Conservation (phyloP, 2,888 invertebrate genomes). For the Orchesellides sinensis region DNA sequence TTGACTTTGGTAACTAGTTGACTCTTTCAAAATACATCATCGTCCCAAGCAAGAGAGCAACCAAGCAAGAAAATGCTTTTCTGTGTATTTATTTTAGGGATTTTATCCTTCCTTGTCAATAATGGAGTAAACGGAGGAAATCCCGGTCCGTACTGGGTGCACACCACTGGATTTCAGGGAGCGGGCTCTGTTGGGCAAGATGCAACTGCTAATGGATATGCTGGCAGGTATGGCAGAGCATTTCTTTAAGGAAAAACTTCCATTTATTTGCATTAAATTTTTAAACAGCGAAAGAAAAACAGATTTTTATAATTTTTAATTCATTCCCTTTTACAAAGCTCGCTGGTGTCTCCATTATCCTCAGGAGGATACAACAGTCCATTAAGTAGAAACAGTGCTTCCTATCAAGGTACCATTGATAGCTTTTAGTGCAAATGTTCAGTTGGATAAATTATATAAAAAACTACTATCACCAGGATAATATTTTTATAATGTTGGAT, state of each 20-base stretch:
- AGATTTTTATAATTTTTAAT: conserved; percentile 13
- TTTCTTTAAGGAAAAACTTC: not conserved
- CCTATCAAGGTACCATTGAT: conserved; percentile 64
- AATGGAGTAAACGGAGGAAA: conserved; percentile 65
- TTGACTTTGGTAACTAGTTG: conserved; percentile 35
- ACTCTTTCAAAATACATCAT: conserved; percentile 52
- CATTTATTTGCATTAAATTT: not conserved
- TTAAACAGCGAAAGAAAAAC: not conserved
- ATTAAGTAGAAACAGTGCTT: conserved; percentile 57
- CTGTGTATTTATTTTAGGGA: conserved; percentile 58
- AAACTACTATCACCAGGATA: not conserved
- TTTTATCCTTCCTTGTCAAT: conserved; percentile 44
- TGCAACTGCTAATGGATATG: conserved; percentile 71
- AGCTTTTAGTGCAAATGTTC: not conserved
- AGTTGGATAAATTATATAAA: not conserved
- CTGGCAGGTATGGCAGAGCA: conserved; percentile 66
- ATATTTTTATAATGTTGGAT: not conserved
- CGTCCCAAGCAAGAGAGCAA: not conserved
- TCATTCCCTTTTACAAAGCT: conserved; percentile 23
- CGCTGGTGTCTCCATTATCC: conserved; percentile 70
- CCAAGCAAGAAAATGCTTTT: conserved; percentile 52
- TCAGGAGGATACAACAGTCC: conserved; percentile 73
- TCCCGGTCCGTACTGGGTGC: conserved; percentile 64
- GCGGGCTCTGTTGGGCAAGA: conserved; percentile 68
- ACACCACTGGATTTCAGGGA: conserved; percentile 63